Conservation (phyloP, 2,113 vertebrate genomes). For the Aplodontia rufa region DNA sequence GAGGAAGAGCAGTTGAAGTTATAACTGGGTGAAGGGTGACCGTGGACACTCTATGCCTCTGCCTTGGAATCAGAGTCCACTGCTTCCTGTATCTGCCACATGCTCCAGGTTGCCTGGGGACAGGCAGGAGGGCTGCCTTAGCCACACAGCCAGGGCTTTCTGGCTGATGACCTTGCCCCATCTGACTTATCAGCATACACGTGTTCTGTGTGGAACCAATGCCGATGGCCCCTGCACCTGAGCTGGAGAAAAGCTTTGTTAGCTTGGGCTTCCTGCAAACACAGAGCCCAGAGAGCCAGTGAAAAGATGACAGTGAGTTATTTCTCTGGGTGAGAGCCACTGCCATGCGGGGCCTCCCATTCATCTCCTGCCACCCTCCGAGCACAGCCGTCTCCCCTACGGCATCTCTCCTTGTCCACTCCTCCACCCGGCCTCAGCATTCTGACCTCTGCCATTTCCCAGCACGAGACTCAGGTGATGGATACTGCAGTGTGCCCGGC, state of each 20-base stretch:
- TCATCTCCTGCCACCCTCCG: neutral
- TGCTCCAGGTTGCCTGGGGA: neutral
- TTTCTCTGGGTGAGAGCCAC: neutral
- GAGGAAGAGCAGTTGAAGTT: too few species aligned
- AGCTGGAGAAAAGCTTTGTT: neutral
- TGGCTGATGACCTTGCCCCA: neutral
- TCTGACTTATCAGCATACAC: accelerated
- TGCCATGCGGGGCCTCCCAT: neutral
- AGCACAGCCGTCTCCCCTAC: accelerated
- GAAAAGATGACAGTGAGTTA: neutral
- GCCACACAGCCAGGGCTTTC: neutral
- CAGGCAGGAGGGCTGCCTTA: neutral
- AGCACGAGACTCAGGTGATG: too few species aligned
- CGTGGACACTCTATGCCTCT: accelerated
- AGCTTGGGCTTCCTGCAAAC: neutral
- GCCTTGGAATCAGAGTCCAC: neutral
- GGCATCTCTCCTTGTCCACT: accelerated
- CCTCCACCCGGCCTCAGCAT: neutral
- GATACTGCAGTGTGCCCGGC: too few species aligned
- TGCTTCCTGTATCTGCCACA: too few species aligned
- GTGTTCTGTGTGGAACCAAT: neutral
- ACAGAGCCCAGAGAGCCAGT: neutral
- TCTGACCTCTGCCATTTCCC: too few species aligned
- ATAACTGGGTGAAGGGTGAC: neutral
- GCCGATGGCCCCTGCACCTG: neutral